Percentiles rank a stretch among this genome's conserved stretches.
These are phyloP conservation scores for Paratrypauchen microcephalus DNA, from an alignment of 2,797 vertebrate species.

Conservation along the genomic window DNA sequence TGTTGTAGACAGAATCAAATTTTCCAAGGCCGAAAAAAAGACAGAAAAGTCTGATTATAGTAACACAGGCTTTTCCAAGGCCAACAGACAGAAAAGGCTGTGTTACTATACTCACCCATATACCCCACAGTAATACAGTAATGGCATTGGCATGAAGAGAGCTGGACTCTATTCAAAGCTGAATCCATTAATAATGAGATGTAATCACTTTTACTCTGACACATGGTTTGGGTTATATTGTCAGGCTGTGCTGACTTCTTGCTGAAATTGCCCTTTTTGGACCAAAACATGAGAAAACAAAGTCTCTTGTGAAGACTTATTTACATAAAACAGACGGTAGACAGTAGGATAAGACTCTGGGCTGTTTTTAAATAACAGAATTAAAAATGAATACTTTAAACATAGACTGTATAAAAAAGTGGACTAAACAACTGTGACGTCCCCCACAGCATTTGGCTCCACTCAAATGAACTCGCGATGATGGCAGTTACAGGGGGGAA, in stretches of 20 bases:
- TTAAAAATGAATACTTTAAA: background rate
- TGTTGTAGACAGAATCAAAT: background rate
- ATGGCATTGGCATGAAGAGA: slow-evolving; percentile 26
- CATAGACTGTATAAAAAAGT: too few relatives aligned
- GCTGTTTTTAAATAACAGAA: slow-evolving; percentile 14
- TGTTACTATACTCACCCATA: slow-evolving; percentile 14
- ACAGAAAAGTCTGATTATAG: background rate
- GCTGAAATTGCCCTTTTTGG: slow-evolving; percentile 62
- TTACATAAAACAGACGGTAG: slow-evolving; percentile 67
- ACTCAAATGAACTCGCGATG: too few relatives aligned
- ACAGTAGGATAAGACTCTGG: background rate
- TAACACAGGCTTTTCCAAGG: background rate
- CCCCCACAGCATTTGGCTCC: too few relatives aligned
- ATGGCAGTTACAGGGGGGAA: too few relatives aligned
- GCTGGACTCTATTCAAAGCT: slow-evolving; percentile 46
- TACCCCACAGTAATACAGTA: slow-evolving; percentile 34
- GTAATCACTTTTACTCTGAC: slow-evolving; percentile 56
- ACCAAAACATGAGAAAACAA: slow-evolving; percentile 44
- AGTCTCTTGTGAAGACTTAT: slow-evolving; percentile 49
- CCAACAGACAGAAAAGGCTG: background rate
- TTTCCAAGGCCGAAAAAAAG: background rate
- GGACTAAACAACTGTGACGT: too few relatives aligned
- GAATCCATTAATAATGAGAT: slow-evolving; percentile 58
- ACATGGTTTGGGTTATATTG: slow-evolving; percentile 48
- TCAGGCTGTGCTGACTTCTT: slow-evolving; percentile 40